Conservation (phyloP, 1,140 invertebrate species). For the Pogonognathellus flavescens region DNA sequence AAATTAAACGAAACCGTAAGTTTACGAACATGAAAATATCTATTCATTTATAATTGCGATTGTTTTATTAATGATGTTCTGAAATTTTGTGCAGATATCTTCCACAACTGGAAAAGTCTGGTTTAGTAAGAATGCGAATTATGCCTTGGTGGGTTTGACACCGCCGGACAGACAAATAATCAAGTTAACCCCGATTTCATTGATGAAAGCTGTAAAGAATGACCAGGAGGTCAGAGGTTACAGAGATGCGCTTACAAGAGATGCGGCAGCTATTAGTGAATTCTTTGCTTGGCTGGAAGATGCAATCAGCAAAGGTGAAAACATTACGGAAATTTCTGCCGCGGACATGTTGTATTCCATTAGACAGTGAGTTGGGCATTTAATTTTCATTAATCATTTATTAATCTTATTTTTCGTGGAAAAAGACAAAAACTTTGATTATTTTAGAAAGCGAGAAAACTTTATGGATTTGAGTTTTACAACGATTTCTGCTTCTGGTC, state of each 20-base stretch:
- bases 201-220: conserved; percentile 94
- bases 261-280: conserved; percentile 92
- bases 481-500: conserved; percentile 90
- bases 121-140: conserved; percentile 62
- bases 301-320: conserved; percentile 71
- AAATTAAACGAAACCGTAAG: neutral
- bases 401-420: conserved; percentile 70
- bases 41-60: neutral
- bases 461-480: conserved; percentile 78
- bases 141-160: conserved; percentile 43
- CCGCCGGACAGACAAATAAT: conserved; percentile 62
- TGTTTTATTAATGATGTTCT: neutral
- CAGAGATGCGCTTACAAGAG: conserved; percentile 84
- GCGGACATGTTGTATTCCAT: conserved; percentile 52
- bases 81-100: neutral
- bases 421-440: neutral
- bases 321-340: conserved; percentile 72
- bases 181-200: conserved; percentile 73
- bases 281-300: conserved; percentile 89
- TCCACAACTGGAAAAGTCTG: conserved; percentile 47
- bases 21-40: neutral
- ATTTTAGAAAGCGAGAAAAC: neutral
- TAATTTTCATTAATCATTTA: conserved; percentile 37
- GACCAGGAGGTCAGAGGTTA: conserved; percentile 87
- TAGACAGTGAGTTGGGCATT: conserved; percentile 51